A percentile compares a stretch with the other conserved stretches of the same genome.
These are phyloP conservation scores for Diarsia mendica DNA, from an alignment of 2,888 invertebrate genomes.

Conservation along the genomic window DNA sequence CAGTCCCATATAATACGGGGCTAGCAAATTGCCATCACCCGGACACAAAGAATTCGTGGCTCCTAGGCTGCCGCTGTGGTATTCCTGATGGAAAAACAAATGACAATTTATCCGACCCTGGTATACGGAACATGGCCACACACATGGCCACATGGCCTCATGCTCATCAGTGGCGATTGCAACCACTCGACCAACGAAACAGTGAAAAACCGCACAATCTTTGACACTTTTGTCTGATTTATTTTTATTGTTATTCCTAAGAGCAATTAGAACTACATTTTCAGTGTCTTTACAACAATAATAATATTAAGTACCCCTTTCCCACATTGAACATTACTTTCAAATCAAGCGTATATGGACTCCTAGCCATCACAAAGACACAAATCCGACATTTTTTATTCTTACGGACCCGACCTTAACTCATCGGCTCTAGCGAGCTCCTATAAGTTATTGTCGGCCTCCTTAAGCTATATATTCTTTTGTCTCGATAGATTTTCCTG, in stretches of 20 bases:
- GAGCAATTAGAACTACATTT: background rate
- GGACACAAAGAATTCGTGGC: no score
- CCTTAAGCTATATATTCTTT: slow-evolving; percentile 55
- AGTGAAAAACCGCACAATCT: no score
- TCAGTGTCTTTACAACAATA: background rate
- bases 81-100: no score
- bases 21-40: no score
- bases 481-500: slow-evolving; percentile 62
- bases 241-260: no score
- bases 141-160: no score
- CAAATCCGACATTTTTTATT: slow-evolving; percentile 61
- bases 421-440: slow-evolving; percentile 58
- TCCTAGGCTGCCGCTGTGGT: no score
- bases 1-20: no score
- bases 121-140: no score
- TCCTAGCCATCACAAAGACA: slow-evolving; percentile 48
- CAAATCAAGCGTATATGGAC: slow-evolving; percentile 42
- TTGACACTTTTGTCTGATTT: background rate
- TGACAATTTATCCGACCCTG: no score
- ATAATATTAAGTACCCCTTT: background rate
- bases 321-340: slow-evolving; percentile 27
- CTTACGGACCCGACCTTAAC: slow-evolving; percentile 54
- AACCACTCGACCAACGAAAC: no score
- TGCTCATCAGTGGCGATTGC: no score
- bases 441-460: slow-evolving; percentile 63